phyloP scores from a whole-genome alignment of 30 jellyfish, hydroid and myxozoan species.

The Catostylus mosaicus region DNA sequence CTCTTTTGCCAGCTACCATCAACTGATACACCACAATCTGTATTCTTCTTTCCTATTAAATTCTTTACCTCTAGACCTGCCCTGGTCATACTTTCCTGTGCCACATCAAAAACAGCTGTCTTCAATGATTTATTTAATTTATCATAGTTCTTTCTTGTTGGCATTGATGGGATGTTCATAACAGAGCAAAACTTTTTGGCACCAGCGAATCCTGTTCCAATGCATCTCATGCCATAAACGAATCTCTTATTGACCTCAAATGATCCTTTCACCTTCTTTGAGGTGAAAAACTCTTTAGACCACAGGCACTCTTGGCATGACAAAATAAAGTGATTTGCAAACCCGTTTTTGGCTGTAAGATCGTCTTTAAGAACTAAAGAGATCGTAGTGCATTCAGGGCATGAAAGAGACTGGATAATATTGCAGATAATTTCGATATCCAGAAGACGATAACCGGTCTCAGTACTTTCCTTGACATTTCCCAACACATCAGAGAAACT shows the following conservation, averaged over 20 bases:
- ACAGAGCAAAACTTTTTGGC: background rate
- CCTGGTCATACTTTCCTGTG: background rate
- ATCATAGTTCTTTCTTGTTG: background rate
- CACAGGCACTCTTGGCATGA: too few relatives aligned
- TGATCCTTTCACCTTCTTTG: background rate
- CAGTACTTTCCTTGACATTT: too few relatives aligned
- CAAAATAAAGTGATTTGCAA: too few relatives aligned
- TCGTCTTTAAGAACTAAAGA: too few relatives aligned
- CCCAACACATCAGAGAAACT: too few relatives aligned
- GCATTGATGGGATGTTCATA: constrained; percentile 4
- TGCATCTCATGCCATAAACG: constrained; percentile 1
- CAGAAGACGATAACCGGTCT: too few relatives aligned
- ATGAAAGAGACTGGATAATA: too few relatives aligned
- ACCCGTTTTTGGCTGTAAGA: too few relatives aligned
- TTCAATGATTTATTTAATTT: background rate
- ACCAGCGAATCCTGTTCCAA: background rate
- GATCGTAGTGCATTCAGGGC: too few relatives aligned
- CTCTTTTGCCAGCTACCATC: background rate
- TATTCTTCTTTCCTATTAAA: background rate
- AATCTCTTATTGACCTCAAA: background rate
- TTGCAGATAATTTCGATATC: too few relatives aligned
- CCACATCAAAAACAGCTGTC: background rate
- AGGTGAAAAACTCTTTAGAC: background rate
- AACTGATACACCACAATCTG: background rate
- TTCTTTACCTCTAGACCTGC: background rate